Evolutionary conservation across 2,113 vertebrate genomes (phyloP).

Genomic region (Ahaetulla prasina): DNA sequence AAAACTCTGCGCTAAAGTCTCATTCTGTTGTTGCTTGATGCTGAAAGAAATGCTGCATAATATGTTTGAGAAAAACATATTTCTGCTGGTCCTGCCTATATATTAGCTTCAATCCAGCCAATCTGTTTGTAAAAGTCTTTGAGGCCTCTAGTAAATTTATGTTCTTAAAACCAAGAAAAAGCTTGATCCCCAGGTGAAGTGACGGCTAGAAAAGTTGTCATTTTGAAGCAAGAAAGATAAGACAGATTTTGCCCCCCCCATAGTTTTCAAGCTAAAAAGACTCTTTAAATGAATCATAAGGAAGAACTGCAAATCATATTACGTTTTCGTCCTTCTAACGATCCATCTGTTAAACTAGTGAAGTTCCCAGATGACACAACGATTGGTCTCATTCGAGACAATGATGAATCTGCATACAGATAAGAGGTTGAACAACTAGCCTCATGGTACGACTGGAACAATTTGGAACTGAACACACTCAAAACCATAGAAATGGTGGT

Average conservation of each 20-base stretch:
- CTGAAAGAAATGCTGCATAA: background rate
- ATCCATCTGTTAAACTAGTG: no score
- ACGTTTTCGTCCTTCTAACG: background rate
- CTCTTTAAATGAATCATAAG: background rate
- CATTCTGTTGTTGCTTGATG: background rate
- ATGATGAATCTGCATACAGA: no score
- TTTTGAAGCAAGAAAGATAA: background rate
- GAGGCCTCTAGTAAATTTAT: background rate
- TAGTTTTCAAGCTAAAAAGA: background rate
- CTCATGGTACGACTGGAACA: no score
- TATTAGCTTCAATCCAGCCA: background rate
- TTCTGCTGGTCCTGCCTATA: background rate
- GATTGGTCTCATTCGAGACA: no score
- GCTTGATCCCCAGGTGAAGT: background rate
- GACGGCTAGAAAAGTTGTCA: background rate
- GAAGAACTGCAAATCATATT: background rate
- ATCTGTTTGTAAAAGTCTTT: background rate
- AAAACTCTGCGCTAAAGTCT: background rate
- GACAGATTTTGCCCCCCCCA: background rate
- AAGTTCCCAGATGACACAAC: no score
- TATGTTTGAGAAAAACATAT: background rate
- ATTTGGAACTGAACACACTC: no score
- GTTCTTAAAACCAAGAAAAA: background rate
- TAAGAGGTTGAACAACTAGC: no score
- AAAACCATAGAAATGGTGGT: no score